Percentiles rank a stretch among this genome's conserved stretches.
These are phyloP conservation scores for Triplophysa yarkandensis DNA, from an alignment of 2,797 vertebrate genomes.

Conservation along the genomic window DNA sequence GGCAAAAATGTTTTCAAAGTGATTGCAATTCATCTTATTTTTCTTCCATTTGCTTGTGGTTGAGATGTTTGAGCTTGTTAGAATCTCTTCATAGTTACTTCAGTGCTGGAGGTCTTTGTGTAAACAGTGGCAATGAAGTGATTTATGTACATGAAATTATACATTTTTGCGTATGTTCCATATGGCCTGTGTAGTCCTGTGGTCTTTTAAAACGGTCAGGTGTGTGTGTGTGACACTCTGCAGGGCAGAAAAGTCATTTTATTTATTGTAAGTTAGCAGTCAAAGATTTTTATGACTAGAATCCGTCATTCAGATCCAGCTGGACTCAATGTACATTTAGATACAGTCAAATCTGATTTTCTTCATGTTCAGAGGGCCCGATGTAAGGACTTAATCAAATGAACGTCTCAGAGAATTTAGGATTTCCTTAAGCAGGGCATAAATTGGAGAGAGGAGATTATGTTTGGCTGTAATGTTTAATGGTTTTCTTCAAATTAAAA, in stretches of 20 bases:
- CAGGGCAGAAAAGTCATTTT: neutral
- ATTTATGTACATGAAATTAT: conserved; percentile 1
- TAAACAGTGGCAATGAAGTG: conserved; percentile 25
- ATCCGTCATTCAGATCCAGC: neutral
- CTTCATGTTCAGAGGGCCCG: conserved; percentile 17
- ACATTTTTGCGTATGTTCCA: conserved; percentile 13
- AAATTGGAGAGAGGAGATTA: conserved; percentile 48
- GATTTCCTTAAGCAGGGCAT: conserved; percentile 47
- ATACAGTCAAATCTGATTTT: conserved; percentile 30
- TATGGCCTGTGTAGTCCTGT: conserved; percentile 7
- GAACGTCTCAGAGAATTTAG: conserved; percentile 52
- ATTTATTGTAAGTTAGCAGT: neutral
- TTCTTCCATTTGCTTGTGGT: conserved; percentile 23
- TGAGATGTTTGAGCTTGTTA: conserved; percentile 21
- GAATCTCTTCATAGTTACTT: conserved; percentile 16
- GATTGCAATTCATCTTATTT: conserved; percentile 29
- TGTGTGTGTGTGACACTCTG: conserved; percentile 5
- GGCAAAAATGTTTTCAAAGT: conserved; percentile 37
- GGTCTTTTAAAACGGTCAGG: conserved; percentile 11
- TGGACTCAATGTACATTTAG: neutral
- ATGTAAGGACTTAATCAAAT: conserved; percentile 52
- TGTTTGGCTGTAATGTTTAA: conserved; percentile 43
- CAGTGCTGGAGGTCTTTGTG: conserved; percentile 27
- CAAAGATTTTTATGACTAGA: neutral
- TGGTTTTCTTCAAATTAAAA: conserved; percentile 47